These are phyloP conservation scores for Petrosia ficiformis DNA, from an alignment of 37 sponge, comb jelly and placozoan genomes.

Conservation along the genomic window DNA sequence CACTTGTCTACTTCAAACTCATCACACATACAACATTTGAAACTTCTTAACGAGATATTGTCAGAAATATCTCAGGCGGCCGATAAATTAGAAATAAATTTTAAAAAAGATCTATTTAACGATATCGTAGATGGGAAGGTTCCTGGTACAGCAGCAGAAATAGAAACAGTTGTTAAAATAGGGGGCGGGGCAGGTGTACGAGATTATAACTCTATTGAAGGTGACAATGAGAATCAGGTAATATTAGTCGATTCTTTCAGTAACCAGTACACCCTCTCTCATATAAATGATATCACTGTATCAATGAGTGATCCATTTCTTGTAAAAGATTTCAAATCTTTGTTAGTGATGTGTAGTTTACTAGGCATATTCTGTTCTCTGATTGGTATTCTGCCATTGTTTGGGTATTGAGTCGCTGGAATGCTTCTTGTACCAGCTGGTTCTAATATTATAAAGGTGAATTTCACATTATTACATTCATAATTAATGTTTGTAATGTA, in stretches of 20 bases:
- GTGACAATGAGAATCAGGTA: not conserved
- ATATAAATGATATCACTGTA: slow-evolving; percentile 70
- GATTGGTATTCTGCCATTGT: slow-evolving; percentile 68
- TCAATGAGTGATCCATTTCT: slow-evolving; percentile 74
- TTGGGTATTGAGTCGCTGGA: slow-evolving; percentile 85
- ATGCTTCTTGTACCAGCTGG: slow-evolving; percentile 89
- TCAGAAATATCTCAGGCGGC: slow-evolving; percentile 65
- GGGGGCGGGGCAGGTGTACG: not conserved
- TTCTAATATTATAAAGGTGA: slow-evolving; percentile 49
- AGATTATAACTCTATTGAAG: slow-evolving; percentile 10
- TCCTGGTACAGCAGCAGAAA: slow-evolving; percentile 27
- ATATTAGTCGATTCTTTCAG: slow-evolving; percentile 77
- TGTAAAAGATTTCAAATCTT: slow-evolving; percentile 64
- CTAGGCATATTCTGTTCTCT: slow-evolving; percentile 47
- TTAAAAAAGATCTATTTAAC: slow-evolving; percentile 60
- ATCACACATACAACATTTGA: slow-evolving; percentile 25
- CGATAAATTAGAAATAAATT: slow-evolving; percentile 59
- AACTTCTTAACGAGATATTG: slow-evolving; percentile 49
- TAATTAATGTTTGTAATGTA: slow-evolving; percentile 8
- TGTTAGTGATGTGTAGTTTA: slow-evolving; percentile 61
- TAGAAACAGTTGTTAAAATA: slow-evolving; percentile 77
- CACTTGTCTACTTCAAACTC: slow-evolving; percentile 18
- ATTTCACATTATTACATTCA: slow-evolving; percentile 8
- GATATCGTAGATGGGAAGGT: slow-evolving; percentile 5
- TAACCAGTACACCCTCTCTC: slow-evolving; percentile 78